Conservation (phyloP, 2,888 invertebrate genomes). For the Ernsta delagoae region DNA sequence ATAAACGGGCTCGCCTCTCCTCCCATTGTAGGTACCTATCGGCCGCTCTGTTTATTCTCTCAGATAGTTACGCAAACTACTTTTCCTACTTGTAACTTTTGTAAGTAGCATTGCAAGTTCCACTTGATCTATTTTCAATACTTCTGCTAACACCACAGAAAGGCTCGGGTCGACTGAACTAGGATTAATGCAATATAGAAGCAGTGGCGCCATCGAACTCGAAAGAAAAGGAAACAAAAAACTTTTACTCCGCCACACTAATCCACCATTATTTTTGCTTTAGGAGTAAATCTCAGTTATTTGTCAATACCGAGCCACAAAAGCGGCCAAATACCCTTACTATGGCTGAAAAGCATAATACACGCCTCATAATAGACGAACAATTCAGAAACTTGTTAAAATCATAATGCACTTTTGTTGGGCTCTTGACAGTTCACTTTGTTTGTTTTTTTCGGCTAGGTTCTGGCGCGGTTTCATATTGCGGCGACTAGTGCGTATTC, state of each 20-base stretch:
- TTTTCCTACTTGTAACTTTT: conserved; percentile 54
- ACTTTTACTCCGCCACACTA: conserved; percentile 65
- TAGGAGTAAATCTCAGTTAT: conserved; percentile 81
- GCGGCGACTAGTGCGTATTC: conserved; percentile 52
- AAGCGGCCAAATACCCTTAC: conserved; percentile 82
- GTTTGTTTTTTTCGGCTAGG: conserved; percentile 54
- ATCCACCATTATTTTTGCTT: conserved; percentile 80
- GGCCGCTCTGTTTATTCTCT: conserved; percentile 54
- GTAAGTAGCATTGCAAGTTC: conserved; percentile 60
- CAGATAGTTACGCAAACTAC: conserved; percentile 70
- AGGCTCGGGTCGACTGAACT: conserved; percentile 53
- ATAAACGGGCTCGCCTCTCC: conserved; percentile 45
- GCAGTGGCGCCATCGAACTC: conserved; percentile 73
- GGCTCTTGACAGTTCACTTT: conserved; percentile 74
- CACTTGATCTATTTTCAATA: conserved; percentile 75
- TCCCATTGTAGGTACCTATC: conserved; percentile 52
- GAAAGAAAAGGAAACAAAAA: conserved; percentile 58
- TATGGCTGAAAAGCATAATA: conserved; percentile 79
- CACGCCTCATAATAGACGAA: conserved; percentile 80
- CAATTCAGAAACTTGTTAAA: conserved; percentile 83
- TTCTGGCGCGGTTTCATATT: conserved; percentile 65
- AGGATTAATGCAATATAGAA: conserved; percentile 72
- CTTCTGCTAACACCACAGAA: conserved; percentile 58
- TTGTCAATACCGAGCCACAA: conserved; percentile 84
- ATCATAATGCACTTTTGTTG: conserved; percentile 82